Evolutionary conservation across 92 coral and sea anemone species (phyloP).

Genomic region (Anthopleura xanthogrammica): DNA sequence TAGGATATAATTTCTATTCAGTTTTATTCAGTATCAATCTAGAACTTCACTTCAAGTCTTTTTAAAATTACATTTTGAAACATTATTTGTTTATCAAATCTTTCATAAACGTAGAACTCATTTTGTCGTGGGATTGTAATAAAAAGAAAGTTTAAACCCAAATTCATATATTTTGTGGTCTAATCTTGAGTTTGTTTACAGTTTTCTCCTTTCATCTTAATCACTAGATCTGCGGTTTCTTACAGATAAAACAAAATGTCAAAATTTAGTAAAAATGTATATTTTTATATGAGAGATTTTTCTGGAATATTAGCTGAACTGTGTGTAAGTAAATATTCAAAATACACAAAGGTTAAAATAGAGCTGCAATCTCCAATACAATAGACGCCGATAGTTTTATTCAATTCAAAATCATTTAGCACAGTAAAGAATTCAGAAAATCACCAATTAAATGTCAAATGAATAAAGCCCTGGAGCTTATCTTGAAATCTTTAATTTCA

Average conservation of each 20-base stretch:
- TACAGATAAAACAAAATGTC: not conserved
- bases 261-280: not conserved
- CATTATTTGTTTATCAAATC: not conserved
- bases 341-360: not conserved
- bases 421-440: not conserved
- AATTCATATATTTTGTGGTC: conserved; percentile 7
- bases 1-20: no score
- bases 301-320: not conserved
- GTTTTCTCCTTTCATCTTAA: not conserved
- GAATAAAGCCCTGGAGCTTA: not conserved
- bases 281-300: not conserved
- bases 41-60: no score
- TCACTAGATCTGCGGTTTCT: not conserved
- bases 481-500: not conserved
- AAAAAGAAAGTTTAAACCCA: not conserved
- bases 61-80: not conserved
- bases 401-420: not conserved
- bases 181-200: not conserved
- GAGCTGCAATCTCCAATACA: not conserved
- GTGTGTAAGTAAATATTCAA: not conserved
- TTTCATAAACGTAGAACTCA: not conserved
- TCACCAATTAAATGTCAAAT: not conserved
- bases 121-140: not conserved
- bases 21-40: no score
- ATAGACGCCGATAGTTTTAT: not conserved